Evolutionary conservation across 1,140 invertebrate species (phyloP).

Genomic region (Calephelis nemesis): DNA sequence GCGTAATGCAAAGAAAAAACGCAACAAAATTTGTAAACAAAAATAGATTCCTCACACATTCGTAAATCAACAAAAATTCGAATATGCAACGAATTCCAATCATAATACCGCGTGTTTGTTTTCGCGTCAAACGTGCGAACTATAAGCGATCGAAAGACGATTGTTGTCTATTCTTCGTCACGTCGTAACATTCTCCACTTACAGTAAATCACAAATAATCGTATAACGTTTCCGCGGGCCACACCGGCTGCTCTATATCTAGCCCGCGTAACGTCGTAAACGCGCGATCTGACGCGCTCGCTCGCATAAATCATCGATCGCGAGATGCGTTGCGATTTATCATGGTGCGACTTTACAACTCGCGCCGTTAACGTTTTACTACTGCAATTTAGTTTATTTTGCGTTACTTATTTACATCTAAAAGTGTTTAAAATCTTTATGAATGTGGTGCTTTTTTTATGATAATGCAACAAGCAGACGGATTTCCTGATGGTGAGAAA

Average conservation of each 20-base stretch:
- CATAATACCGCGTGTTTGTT: constrained; percentile 27
- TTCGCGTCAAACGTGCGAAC: constrained; percentile 26
- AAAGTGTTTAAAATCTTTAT: constrained; percentile 16
- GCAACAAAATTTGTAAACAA: no score
- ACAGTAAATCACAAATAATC: constrained; percentile 59
- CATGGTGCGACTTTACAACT: constrained; percentile 43
- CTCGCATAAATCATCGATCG: constrained; percentile 65
- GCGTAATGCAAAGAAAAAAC: no score
- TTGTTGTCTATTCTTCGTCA: constrained; percentile 42
- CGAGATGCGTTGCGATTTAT: constrained; percentile 65
- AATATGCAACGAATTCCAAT: background rate
- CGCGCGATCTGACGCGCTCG: constrained; percentile 57
- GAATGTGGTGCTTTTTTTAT: background rate
- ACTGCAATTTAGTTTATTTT: constrained; percentile 31
- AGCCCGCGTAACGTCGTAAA: constrained; percentile 50
- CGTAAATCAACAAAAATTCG: no score
- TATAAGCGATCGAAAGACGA: constrained; percentile 22
- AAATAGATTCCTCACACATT: no score
- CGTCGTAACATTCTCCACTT: constrained; percentile 50
- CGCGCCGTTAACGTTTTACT: constrained; percentile 49
- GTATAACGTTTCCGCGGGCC: constrained; percentile 47
- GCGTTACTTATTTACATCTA: constrained; percentile 3
- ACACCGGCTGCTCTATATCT: constrained; percentile 57
- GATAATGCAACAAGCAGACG: background rate
- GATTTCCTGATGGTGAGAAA: background rate